Evolutionary conservation across 1,140 invertebrate species (phyloP), one percentile per base, ranked within the genome.

Genomic region (Nylanderia fulva): DNA sequence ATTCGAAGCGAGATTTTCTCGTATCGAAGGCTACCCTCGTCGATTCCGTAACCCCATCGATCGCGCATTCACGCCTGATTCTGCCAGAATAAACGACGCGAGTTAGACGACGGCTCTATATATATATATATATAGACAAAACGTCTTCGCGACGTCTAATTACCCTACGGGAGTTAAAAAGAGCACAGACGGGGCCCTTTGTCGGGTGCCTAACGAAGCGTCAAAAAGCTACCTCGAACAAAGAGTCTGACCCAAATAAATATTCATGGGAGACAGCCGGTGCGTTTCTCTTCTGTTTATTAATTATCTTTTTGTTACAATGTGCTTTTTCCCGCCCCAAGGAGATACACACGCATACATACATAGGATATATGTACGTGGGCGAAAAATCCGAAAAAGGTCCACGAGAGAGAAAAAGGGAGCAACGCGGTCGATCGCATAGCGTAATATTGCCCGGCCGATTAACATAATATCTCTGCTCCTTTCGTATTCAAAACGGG

Each of bases 381-480:
- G 86, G 89, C 89, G 86, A 88, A 88, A 90, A 90, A 56, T 85
- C 72, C 61, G 85, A 60, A 79, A 85, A 80, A 29, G 61, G 74
- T 66, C 76, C 39, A 42, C 77, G 82, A 80, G 89, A 48, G 15
- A 48, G 61, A 33, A 42, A n/a, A 75, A 80, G 82, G 69, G 89
- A 86, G 52, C 74, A 79, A 24, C 72, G 79, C 58, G 69, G 58
- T 48, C 86, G 88, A 83, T 72, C 86, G 64, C 72, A 86, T 90
- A 92, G 90, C 88, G 87, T 90, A 92, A 92, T 92, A 89, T 90
- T 89, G 88, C 66, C 86, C 64, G 79, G 60, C 33, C 86, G 80
- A 94, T 94, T 94, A 94, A 91, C 92, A 94, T 94, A 94, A 94
- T 94, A 93, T 92, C 91, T 90, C 84, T 91, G 91, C 90, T 91